Evolutionary conservation across 2,113 vertebrate species (phyloP), one percentile per base, ranked within the genome.

Genomic region (Oryzias woworae): DNA sequence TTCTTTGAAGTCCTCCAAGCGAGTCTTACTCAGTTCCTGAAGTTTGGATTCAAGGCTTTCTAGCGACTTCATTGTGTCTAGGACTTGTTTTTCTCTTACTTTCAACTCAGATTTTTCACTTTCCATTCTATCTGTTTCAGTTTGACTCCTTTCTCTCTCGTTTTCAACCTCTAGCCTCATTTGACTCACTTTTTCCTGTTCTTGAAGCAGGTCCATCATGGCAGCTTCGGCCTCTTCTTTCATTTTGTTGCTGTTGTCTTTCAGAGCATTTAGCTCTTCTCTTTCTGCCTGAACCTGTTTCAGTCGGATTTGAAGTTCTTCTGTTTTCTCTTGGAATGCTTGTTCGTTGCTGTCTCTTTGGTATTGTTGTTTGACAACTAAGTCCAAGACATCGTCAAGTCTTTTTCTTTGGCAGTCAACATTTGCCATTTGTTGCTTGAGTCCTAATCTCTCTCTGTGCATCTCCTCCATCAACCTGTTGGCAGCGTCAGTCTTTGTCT

Each of bases 101-200:
- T 51, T 18, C 49, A 51, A 1, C 49, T 50, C 20, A 13, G 49
- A 50, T 22, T 22, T 23, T 50, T 50, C 18, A 14, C 20, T 18
- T 13, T 77, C 65, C 2, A 71, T 2, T 4, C 63, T 55, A 17
- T 1, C 22, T 16, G 55, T 62, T 62, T 28, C 26, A 36, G 57
- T 26, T 80, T 24, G 14, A 28, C 24, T 5, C 15, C 15, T 4
- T 28, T 53, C 24, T 45, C 5, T 45, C 14, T 16, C 14, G 4
- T 45, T 14, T 45, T 15, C 14, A 5, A 45, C 1, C 2, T 14
- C 17, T 15, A 45, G 13, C 5, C 15, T 17, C 44, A 6, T 26
- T 26, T 26, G 26, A 26, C 5, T 26, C 15, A 46, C 15, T 46
- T 46, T 3, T 46, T 46, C 5, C 14, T 46, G 5, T 17, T 46